Evolutionary conservation across 2,113 vertebrate genomes (phyloP), one percentile per base, ranked within the genome.

Genomic region (Collichthys lucidus): DNA sequence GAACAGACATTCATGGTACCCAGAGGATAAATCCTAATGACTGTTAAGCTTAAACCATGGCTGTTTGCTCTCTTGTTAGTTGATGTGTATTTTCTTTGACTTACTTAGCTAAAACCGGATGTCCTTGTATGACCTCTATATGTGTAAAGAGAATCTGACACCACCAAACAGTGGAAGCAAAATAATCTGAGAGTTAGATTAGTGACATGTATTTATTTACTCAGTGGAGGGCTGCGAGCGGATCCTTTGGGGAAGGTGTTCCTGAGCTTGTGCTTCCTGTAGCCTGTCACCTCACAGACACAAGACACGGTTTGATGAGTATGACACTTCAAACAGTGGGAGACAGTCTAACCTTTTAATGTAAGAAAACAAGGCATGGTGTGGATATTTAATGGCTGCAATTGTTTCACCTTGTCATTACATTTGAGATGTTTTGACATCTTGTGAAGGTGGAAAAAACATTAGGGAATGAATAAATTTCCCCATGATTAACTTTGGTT

Each of bases 151-250:
- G 47, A 61, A 26, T 53, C 22, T 44, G 29, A 52, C 9, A 11
- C 4, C 47, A 49, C n/a, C 9, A 56, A 22, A 11, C 16, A 44
- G 69, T 44, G 42, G 61, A 68, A 63, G 17, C 47, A 24, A 53
- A 15, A 29, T 9, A 50, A 31, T 49, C 5, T 40, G n/a, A 59
- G 14, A 59, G 47, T 71, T 49, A 9, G 20, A 74, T 67, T 60
- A 79, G 20, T 59, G 31, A 55, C 22, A 22, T 17, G 7, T 82
- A 35, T 85, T 80, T 77, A 68, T 82, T 64, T 74, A 31, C 69
- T 40, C 19, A 50, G 49, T 49, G 55, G 44, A 60, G 6, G 19
- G 50, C 44, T 68, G 66, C 57, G 69, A 74, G 52, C 47, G 24
- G 15, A 62, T 80, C 64, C 57, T 72, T 50, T 50, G 12, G 56